These are phyloP conservation scores for Loripinus fragilis DNA, from an alignment of 2,888 invertebrate species.

Conservation along the genomic window DNA sequence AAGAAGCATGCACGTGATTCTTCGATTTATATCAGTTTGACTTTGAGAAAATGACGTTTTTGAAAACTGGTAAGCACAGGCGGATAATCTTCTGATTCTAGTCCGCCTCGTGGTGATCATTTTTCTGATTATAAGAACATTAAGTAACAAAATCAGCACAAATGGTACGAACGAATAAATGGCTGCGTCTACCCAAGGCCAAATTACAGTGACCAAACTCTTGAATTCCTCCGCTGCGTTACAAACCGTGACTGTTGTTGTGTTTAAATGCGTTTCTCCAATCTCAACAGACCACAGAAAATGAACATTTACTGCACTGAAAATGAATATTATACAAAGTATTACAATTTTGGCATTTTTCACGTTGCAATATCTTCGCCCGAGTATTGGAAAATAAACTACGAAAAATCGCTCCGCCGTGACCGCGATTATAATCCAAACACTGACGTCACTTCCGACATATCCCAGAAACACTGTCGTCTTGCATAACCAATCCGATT, in stretches of 20 bases:
- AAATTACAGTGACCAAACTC: conserved; percentile 67
- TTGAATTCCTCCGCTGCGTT: conserved; percentile 54
- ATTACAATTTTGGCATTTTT: conserved; percentile 66
- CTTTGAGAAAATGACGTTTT: background rate
- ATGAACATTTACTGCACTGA: conserved; percentile 67
- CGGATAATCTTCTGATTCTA: conserved; percentile 39
- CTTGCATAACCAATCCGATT: conserved; percentile 76
- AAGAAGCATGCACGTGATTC: conserved; percentile 79
- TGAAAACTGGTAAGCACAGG: conserved; percentile 9
- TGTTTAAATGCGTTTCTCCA: conserved; percentile 25
- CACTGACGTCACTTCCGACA: conserved; percentile 77
- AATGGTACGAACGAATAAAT: conserved; percentile 80
- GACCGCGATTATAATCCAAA: conserved; percentile 76
- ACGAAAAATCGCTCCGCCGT: conserved; percentile 74
- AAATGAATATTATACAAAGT: conserved; percentile 43
- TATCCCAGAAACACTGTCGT: conserved; percentile 72
- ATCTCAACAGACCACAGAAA: conserved; percentile 72
- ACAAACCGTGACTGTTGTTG: conserved; percentile 45
- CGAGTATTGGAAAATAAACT: conserved; percentile 73
- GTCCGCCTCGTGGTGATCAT: conserved; percentile 45
- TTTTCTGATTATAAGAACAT: conserved; percentile 53
- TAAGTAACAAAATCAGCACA: conserved; percentile 65
- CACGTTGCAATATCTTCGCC: conserved; percentile 67
- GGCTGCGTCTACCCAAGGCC: conserved; percentile 80
- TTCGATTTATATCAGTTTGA: conserved; percentile 56